Conservation (phyloP, 2,113 vertebrate species). For the Phyllostomus hastatus region DNA sequence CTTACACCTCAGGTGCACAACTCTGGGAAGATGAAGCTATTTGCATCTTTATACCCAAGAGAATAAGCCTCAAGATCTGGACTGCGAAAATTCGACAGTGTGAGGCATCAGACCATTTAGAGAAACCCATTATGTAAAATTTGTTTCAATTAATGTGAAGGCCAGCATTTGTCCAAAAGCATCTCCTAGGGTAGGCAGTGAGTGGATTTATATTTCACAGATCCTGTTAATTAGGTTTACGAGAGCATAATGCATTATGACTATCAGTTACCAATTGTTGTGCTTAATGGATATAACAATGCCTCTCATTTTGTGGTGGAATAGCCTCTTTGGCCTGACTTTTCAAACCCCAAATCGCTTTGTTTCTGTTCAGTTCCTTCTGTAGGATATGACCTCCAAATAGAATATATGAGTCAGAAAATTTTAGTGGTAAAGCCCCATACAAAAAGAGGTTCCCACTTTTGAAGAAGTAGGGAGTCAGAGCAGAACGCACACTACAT, state of each 20-base stretch:
- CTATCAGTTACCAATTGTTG: background rate
- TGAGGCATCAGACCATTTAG: background rate
- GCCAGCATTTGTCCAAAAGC: conserved; percentile 32
- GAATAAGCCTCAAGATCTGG: background rate
- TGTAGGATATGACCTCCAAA: background rate
- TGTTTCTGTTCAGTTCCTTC: background rate
- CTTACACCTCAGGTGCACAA: background rate
- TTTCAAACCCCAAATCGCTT: conserved; percentile 26
- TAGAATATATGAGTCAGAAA: background rate
- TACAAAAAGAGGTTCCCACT: background rate
- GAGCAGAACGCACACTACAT: accelerated
- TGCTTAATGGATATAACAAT: background rate
- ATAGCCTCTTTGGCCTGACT: background rate
- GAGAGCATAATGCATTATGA: conserved; percentile 17
- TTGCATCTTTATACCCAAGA: conserved; percentile 30
- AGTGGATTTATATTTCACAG: conserved; percentile 30
- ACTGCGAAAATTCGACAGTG: background rate
- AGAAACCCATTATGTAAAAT: conserved; percentile 46
- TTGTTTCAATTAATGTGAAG: conserved; percentile 61
- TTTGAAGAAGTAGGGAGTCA: background rate
- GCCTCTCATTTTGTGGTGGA: conserved; percentile 17
- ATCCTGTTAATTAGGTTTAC: conserved; percentile 30
- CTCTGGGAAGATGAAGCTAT: background rate
- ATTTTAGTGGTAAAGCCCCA: background rate
- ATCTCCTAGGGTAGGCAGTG: conserved; percentile 2